Evolutionary conservation across 2,888 invertebrate species (phyloP), one percentile per base, ranked within the genome.

Genomic region (Bembecia ichneumoniformis): DNA sequence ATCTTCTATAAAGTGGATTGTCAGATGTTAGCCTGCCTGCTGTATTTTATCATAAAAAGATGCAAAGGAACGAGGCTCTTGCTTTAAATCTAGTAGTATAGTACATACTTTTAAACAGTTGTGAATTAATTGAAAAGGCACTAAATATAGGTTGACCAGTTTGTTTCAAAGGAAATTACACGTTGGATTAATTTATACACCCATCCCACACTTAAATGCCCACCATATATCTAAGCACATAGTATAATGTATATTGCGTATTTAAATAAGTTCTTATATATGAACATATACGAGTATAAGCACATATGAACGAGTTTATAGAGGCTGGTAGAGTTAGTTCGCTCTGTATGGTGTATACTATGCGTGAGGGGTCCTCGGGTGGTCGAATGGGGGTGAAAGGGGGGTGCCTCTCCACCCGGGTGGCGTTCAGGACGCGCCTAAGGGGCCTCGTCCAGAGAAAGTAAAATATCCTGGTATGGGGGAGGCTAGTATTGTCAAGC

Each of bases 401-500:
- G 58, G 60, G 58, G 58, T 59, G 60, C 58, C 62, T 64, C 66
- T 59, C 55, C 49, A 40, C 48, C 57, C 56, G 63, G 69, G 74
- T 60, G 75, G 74, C 58, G 68, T 60, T 64, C 71, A 68, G 70
- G 67, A 74, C 71, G 71, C 79, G 83, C 82, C 81, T 74, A 65
- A 79, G 79, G 82, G 84, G 81, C 69, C 77, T 71, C 82, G 86
- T 82, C 84, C 84, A 86, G 86, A 81, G 82, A 87, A 86, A 87
- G 84, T 83, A 83, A 83, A 86, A 82, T 84, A 82, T 82, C 82
- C 84, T 83, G 82, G 82, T 80, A 73, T 82, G 82, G 74, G 83
- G 86, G 82, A 75, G 83, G 82, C 84, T 82, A 86, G 83, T 81
- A 87, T 84, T 87, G 86, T 87, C 86, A 87, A 84, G 79, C 73